Evolutionary conservation across 2,113 vertebrate genomes (phyloP), one percentile per base, ranked within the genome.

Genomic region (Apistogramma diplotaenia): DNA sequence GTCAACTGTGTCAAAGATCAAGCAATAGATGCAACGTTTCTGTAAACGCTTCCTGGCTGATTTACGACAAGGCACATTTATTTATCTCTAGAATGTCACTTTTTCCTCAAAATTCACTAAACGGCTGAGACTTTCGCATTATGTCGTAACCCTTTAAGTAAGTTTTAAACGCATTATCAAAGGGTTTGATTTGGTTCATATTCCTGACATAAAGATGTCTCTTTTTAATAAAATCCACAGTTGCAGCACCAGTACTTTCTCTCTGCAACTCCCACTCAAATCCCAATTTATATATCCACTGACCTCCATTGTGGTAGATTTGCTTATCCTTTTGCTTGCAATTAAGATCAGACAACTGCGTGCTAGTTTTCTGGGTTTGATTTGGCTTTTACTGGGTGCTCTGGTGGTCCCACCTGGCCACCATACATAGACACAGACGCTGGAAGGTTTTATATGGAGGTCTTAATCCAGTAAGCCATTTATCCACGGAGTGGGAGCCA

Each of bases 391-490:
- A 74, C 70, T 76, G 62, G 35, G 62, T 23, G 54, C 54, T 74
- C 18, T 35, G 40, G 67, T 53, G 85, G 77, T 84, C 75, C 61
- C 73, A 72, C 55, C 76, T 85, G 46, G 25, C 65, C 37, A 18
- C 35, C 35, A 61, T 51, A 62, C 70, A 49, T n/a, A 58, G 58
- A 79, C 73, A 83, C 18, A 74, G 10, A 58, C 78, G 60, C 74
- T 54, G 37, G 78, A 79, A 85, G 76, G 49, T 82, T 89, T 90
- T 81, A 78, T 90, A 89, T 54, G 29, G 29, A 82, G 73, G 76
- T 79, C 76, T 89, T 93, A 93, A 92, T 92, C 90, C 90, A 89
- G 85, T 92, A 90, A 93, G 85, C 89, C 83, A 91, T 90, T 94
- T 88, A 92, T 90, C 88, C 87, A 84, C n/a, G 33, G 75, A 86